These are phyloP conservation scores for Calcarius lapponicus DNA, from an alignment of 2,797 vertebrate species.

Conservation along the genomic window DNA sequence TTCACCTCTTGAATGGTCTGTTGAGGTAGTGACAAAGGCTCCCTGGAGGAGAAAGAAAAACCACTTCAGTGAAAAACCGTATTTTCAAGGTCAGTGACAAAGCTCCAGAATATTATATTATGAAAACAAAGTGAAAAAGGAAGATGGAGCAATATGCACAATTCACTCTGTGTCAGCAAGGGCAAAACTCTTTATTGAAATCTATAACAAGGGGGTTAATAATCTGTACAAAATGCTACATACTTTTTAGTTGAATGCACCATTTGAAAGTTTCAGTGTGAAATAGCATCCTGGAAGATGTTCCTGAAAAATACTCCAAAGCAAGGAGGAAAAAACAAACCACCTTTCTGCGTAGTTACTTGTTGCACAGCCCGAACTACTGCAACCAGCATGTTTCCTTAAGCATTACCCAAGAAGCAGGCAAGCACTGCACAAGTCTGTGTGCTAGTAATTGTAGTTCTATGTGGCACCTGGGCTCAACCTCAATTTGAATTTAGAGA, in stretches of 20 bases:
- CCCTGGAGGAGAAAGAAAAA: not conserved
- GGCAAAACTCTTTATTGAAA: not conserved
- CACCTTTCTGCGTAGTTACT: not conserved
- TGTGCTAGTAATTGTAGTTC: not conserved
- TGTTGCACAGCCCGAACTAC: not conserved
- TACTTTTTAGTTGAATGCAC: not conserved
- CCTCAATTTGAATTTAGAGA: not conserved
- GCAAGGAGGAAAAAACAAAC: not conserved
- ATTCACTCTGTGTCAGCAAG: not conserved
- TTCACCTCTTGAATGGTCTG: not conserved
- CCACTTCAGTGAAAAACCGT: not conserved
- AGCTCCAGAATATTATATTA: not conserved
- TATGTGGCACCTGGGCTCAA: fast-evolving
- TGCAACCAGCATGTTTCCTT: not conserved
- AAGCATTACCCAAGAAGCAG: not conserved
- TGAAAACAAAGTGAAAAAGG: not conserved
- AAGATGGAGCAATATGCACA: not conserved
- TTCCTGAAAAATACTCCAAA: not conserved
- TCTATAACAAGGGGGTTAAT: not conserved
- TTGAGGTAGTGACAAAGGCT: not conserved
- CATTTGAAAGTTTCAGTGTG: not conserved
- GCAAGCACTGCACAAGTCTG: not conserved
- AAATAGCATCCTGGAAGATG: not conserved
- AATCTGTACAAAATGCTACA: not conserved
- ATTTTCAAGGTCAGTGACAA: not conserved